Conservation (phyloP, 2,888 invertebrate species). For the Unio pictorum region DNA sequence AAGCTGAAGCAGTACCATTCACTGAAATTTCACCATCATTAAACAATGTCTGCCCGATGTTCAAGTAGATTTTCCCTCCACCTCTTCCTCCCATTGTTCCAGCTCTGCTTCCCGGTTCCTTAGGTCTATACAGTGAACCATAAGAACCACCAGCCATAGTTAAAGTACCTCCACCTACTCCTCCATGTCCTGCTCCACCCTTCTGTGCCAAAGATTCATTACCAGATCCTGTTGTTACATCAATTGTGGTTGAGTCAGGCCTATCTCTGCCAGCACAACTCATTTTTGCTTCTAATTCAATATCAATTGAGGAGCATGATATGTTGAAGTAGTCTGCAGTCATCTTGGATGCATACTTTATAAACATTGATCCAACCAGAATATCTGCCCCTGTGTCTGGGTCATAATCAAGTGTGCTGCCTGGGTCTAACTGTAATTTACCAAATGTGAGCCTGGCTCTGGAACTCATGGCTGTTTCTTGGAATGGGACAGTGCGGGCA, state of each 20-base stretch:
- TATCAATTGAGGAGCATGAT: constrained; percentile 37
- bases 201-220: constrained; percentile 46
- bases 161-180: constrained; percentile 23
- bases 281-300: constrained; percentile 48
- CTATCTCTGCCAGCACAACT: constrained; percentile 43
- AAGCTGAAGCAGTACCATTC: constrained; percentile 37
- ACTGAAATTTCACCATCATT: constrained; percentile 54
- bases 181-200: constrained; percentile 49
- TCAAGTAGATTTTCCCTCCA: constrained; percentile 47
- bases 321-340: constrained; percentile 51
- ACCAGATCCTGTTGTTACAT: constrained; percentile 33
- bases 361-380: constrained; percentile 36
- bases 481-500: constrained; percentile 48
- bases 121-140: constrained; percentile 51
- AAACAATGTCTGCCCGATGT: constrained; percentile 41
- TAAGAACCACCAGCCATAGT: constrained; percentile 38
- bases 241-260: constrained; percentile 34
- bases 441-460: constrained; percentile 48
- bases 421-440: constrained; percentile 53
- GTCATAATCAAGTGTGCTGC: constrained; percentile 46
- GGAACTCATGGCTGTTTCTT: constrained; percentile 26
- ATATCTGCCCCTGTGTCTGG: constrained; percentile 50
- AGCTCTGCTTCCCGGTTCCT: constrained; percentile 43
- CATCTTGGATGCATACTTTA: constrained; percentile 46
- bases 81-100: constrained; percentile 45